Evolutionary conservation across 1,140 invertebrate species (phyloP), one percentile per base, ranked within the genome.

Genomic region (Calliopsis andreniformis): DNA sequence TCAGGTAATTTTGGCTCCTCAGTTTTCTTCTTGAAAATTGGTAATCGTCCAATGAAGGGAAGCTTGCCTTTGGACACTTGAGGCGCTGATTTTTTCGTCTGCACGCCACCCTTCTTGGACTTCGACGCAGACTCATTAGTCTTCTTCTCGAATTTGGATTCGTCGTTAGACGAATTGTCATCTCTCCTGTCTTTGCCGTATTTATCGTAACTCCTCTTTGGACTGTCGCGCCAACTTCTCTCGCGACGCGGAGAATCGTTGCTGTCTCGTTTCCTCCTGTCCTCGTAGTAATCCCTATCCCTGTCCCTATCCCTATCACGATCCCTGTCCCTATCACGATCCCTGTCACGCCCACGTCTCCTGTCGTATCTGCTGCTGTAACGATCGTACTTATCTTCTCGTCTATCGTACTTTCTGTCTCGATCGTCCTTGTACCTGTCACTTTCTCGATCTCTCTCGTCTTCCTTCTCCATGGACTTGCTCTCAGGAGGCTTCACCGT

Each of bases 1-100:
- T 92, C 91, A 6, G 88, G 86, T 20, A 87, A 28, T 43, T 91
- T 90, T 4, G 89, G 88, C 42, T 93, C 93, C 47, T 93, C 92
- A 0, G 84, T 81, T 71, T 94, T 93, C 62, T 95, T 95, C 78
- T 95, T 95, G 61, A 95, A 94, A 45, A 96, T 86, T 2, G 95
- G 95, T 90, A 95, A 93, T 80, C 95, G 90, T 1, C 95, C 95
- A 59, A 95, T 95, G 71, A 95, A 95, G 0, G 95, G 95, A 42
- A 95, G 80, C 81, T 95, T 95, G n/a, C 94, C 91, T 51, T 91
- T 92, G 2, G 69, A 62, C 0, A 87, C 71, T 3, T 82, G 76
- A 7, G 82, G 78, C 2, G 84, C 32, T 0, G 84, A 71, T 58
- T 91, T 91, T 30, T 92, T 92, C 1, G 45, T 55, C 20, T 25